Evolutionary conservation across 2,113 vertebrate species (phyloP), one percentile per base, ranked within the genome.

Genomic region (Tachuris rubrigastra): DNA sequence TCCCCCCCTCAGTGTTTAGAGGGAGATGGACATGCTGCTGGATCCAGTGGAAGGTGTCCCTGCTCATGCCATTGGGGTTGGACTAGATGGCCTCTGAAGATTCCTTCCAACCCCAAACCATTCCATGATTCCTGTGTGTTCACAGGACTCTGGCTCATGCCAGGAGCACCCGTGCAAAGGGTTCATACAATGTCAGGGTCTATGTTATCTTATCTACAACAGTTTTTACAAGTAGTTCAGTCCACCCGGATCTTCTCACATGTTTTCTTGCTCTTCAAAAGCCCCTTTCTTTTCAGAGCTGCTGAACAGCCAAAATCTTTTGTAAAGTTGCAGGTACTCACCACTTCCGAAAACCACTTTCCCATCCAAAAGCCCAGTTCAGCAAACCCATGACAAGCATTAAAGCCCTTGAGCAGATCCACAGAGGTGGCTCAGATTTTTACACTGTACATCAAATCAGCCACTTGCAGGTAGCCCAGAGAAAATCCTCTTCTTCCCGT

Each of bases 181-280:
- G 11, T 30, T 25, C 16, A 7, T 2, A 0, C 9, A 1, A 18
- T 12, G 41, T 23, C 47, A 76, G 58, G 31, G n/a, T 24, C 53
- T 7, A 1, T 0, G 5, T 4, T 14, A 44, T 0, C 63, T 41
- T 14, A 44, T 0, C 63, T 41, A 2, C 1, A 8, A 11, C 0
- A 16, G 17, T 11, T 88, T 8, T 58, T 65, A n/a, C 44, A 10
- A 9, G 55, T 2, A 65, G 7, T 0, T 1, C 22, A 55, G 33
- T 22, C 67, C 80, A 73, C 49, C 47, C 53, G 31, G 13, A 41
- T 49, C 65, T 44, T n/a, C 21, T 31, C 3, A 1, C 8, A 0
- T 6, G 1, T 31, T 46, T 59, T 62, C 33, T 10, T 0, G 24
- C 17, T 0, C 24, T 75, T 18, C 44, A 33, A 23, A 85, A 41